Evolutionary conservation across 1,140 invertebrate species (phyloP), one percentile per base, ranked within the genome.

Genomic region (Dufourea novaeangliae): DNA sequence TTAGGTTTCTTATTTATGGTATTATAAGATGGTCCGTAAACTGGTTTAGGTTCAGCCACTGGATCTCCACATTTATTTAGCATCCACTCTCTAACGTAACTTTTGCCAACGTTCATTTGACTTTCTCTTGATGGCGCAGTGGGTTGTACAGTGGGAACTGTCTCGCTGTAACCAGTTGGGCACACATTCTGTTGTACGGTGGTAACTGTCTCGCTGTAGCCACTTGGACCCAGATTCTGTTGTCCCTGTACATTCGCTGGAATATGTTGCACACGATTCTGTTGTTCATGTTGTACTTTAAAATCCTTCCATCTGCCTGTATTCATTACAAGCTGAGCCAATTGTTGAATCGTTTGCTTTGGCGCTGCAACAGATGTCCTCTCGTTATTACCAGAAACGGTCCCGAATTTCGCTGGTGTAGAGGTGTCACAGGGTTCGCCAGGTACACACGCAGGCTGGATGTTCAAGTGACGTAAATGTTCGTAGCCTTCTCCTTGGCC

Each of bases 261-360:
- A 59, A 32, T 14, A 12, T 17, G 0, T 5, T 12, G 41, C 5
- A 25, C 32, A 12, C 14, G 20, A 44, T 77, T 71, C 1, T 82
- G 66, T 4, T 72, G 56, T 14, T 75, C 72, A 39, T 68, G 81
- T 44, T 80, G 76, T 7, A 34, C 59, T 2, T 82, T 67, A 7
- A 73, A 57, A 57, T 92, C 82, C 37, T 86, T 85, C 91, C 91
- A 92, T 37, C 92, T 89, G 1, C 86, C 88, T 50, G 91, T 91
- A 22, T 92, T 91, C 92, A 92, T 92, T 5, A 93, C 88, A 3
- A 90, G 78, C 17, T 90, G 87, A 27, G 90, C 89, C 7, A 92
- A 76, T 44, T 92, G 90, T 54, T 92, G 91, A 70, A 92, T 92
- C 0, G 88, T 91, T 41, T 88, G 91, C 25, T 87, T 88, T 11